Percentiles rank a stretch among this genome's conserved stretches.
Conservation (phyloP, 2,113 vertebrate genomes). For the Elaphurus davidianus region DNA sequence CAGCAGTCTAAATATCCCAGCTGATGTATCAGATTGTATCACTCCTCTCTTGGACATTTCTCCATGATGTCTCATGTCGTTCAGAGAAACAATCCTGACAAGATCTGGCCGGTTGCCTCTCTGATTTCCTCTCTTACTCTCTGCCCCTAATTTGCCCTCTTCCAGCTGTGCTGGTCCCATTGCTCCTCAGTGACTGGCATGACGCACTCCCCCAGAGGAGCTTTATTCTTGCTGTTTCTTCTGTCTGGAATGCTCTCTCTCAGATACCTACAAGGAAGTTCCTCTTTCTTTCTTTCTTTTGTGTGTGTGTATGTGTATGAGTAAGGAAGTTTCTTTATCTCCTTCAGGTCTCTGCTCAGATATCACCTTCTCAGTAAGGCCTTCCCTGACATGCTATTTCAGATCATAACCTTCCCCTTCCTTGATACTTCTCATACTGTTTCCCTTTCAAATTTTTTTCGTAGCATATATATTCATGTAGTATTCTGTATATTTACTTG, state of each 20-base stretch:
- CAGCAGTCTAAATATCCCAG: background rate
- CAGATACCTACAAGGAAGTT: background rate
- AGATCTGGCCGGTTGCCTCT: background rate
- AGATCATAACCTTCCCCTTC: background rate
- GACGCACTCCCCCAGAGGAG: background rate
- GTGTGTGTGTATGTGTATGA: background rate
- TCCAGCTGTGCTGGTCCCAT: no score
- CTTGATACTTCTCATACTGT: background rate
- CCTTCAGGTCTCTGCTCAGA: background rate
- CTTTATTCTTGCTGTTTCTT: background rate
- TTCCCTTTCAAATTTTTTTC: background rate
- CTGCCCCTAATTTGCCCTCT: background rate
- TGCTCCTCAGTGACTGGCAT: background rate
- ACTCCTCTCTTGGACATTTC: background rate
- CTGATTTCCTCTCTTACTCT: background rate
- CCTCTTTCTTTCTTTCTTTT: background rate
- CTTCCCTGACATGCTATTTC: background rate
- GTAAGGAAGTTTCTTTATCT: background rate
- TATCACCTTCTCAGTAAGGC: background rate
- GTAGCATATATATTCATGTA: background rate
- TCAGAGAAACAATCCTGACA: background rate
- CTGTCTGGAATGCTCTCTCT: background rate
- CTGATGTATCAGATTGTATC: background rate
- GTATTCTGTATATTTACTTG: background rate
- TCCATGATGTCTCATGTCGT: background rate